These are phyloP conservation scores for Oceanodroma leucorhoa DNA, from an alignment of 2,797 vertebrate species.

Conservation along the genomic window DNA sequence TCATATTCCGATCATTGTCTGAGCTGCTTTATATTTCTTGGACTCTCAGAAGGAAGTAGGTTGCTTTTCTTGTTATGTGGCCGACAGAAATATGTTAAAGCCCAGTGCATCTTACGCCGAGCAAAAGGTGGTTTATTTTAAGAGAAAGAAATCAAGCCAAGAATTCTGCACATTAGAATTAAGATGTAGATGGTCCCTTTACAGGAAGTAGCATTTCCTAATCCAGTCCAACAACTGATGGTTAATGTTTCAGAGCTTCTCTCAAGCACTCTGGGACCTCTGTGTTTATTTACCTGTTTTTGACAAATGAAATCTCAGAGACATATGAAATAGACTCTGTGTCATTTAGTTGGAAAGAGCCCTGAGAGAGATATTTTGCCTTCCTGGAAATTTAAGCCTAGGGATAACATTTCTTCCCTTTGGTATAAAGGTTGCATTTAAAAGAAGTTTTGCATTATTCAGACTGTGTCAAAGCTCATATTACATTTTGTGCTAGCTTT, in stretches of 20 bases:
- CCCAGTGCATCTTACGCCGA: background rate
- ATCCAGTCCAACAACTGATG: background rate
- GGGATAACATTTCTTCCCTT: background rate
- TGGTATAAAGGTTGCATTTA: background rate
- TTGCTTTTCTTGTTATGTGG: background rate
- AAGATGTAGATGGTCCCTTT: background rate
- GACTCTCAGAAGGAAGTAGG: background rate
- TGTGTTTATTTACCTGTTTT: background rate
- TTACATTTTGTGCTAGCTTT: background rate
- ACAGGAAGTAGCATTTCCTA: background rate
- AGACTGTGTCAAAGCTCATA: background rate
- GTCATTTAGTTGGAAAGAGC: background rate
- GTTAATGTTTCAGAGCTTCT: background rate
- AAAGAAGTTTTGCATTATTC: background rate
- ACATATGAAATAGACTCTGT: background rate
- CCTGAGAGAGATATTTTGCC: background rate
- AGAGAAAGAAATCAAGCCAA: background rate
- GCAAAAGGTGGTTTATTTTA: background rate
- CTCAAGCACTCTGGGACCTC: background rate
- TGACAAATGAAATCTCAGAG: background rate
- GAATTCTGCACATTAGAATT: background rate
- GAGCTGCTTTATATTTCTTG: background rate
- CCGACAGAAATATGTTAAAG: background rate
- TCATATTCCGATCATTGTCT: background rate
- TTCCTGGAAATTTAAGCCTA: background rate